A percentile compares a stretch with the other conserved stretches of the same genome.
Evolutionary conservation across 23 tunicate genomes (phyloP).

Genomic region (Ciona savignyi): DNA sequence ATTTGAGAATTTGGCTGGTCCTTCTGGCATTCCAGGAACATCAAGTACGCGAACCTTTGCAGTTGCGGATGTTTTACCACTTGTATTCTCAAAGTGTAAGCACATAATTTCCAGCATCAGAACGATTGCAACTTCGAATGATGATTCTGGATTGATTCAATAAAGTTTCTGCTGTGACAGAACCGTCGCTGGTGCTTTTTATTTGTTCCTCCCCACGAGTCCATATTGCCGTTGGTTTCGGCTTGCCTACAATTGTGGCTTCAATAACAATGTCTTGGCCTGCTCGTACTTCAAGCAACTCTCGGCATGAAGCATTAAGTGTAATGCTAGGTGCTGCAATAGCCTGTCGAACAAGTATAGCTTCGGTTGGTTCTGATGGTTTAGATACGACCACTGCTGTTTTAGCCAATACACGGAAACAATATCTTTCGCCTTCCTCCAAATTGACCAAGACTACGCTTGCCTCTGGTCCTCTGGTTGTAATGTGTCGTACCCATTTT

Average conservation of each 20-base stretch:
- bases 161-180: constrained; percentile 36
- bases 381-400: constrained; percentile 81
- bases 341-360: constrained; percentile 61
- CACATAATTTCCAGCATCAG: constrained; percentile 73
- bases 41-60: constrained; percentile 78
- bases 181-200: constrained; percentile 43
- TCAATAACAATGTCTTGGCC: constrained; percentile 64
- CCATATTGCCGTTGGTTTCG: constrained; percentile 87
- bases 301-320: constrained; percentile 33
- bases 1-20: constrained; percentile 65
- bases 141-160: constrained; percentile 35
- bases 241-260: constrained; percentile 70
- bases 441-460: constrained; percentile 26
- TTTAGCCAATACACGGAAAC: constrained; percentile 75
- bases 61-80: constrained; percentile 60
- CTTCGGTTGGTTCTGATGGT: constrained; percentile 53
- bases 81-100: constrained; percentile 51
- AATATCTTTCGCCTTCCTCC: constrained; percentile 79
- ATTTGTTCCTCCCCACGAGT: constrained; percentile 27
- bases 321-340: constrained; percentile 33
- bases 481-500: constrained; percentile 41
- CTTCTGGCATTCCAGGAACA: constrained; percentile 71
- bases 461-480: constrained; percentile 33
- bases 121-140: constrained; percentile 54
- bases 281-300: constrained; percentile 47